phyloP scores from a whole-genome alignment of 2,888 invertebrate genomes.

The Halictus ligatus region DNA sequence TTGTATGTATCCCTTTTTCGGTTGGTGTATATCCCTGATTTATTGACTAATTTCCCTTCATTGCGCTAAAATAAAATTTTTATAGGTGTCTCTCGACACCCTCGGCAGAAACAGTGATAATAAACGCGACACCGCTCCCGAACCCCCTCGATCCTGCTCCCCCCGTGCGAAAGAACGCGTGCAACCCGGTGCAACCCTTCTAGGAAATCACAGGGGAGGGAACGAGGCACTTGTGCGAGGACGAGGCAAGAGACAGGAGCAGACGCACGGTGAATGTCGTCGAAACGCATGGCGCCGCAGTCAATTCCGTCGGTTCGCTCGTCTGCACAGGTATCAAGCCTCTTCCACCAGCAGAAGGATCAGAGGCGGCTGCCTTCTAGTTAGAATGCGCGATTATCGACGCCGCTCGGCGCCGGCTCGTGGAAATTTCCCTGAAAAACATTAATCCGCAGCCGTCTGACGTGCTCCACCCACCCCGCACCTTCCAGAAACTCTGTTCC shows the following conservation, averaged over 20 bases:
- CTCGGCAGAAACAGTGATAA: background rate
- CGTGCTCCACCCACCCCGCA: background rate
- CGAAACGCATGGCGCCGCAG: constrained; percentile 35
- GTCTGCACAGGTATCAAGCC: constrained; percentile 27
- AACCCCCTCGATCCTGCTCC: background rate
- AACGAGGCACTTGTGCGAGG: constrained; percentile 30
- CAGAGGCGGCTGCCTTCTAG: constrained; percentile 33
- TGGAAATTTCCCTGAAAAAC: constrained; percentile 49
- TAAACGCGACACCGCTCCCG: background rate
- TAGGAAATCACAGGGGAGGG: constrained; percentile 41
- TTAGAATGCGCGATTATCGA: constrained; percentile 19
- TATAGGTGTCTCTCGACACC: background rate
- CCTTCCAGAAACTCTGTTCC: background rate
- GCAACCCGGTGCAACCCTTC: background rate
- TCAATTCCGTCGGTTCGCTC: constrained; percentile 32
- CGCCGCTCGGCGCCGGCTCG: constrained; percentile 11
- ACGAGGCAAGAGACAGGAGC: background rate
- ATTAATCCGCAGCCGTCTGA: constrained; percentile 33
- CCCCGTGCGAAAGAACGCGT: background rate
- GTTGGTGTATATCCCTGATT: no score
- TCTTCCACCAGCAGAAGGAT: constrained; percentile 1
- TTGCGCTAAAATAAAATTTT: background rate
- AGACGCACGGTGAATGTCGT: constrained; percentile 15
- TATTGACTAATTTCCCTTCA: background rate
- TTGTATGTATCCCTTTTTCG: no score